phyloP scores from a whole-genome alignment of 2,797 vertebrate genomes.

The Pyrocephalus nanus region DNA sequence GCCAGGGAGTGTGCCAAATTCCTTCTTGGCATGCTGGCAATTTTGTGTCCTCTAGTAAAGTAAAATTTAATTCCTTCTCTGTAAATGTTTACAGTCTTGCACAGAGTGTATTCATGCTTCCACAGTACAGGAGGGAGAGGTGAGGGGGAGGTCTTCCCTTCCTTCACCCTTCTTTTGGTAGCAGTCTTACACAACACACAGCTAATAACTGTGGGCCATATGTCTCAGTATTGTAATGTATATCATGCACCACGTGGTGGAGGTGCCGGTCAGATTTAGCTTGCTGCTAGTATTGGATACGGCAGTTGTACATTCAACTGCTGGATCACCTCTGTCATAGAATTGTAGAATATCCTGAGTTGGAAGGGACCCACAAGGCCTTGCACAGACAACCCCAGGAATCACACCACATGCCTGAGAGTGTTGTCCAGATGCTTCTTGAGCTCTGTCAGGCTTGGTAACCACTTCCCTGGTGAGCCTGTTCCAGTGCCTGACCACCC shows the following conservation, averaged over 20 bases:
- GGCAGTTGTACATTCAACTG: background rate
- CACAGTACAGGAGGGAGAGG: background rate
- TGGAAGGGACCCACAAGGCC: background rate
- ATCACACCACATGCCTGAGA: background rate
- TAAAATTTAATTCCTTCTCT: background rate
- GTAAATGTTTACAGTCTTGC: background rate
- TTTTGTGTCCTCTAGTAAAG: background rate
- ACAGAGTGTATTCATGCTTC: background rate
- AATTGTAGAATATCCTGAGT: background rate
- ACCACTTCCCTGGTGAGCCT: background rate
- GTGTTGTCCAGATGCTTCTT: background rate
- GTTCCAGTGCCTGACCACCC: background rate
- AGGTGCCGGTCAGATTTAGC: background rate
- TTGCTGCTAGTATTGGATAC: background rate
- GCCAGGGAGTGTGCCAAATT: background rate
- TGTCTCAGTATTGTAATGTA: background rate
- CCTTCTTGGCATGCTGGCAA: background rate
- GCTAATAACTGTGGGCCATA: background rate
- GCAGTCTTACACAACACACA: rapidly evolving
- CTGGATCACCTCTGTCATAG: background rate
- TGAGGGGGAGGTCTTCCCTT: background rate
- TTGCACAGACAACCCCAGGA: background rate
- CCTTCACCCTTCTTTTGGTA: background rate
- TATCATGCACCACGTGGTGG: background rate
- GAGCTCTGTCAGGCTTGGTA: background rate